Evolutionary conservation across 2,888 invertebrate genomes (phyloP).

Genomic region (Oxytorus armatus): DNA sequence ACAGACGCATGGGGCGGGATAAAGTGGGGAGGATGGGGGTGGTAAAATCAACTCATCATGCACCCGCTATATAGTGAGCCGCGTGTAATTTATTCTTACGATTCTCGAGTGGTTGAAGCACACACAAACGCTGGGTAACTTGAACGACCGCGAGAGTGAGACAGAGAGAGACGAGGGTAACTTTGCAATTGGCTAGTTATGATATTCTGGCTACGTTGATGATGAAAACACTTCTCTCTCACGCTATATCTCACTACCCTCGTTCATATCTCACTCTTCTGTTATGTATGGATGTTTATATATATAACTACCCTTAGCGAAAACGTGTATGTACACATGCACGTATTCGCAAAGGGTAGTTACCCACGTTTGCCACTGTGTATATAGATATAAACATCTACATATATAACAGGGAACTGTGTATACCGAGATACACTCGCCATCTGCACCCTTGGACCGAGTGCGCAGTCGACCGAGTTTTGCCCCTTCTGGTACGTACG

Average conservation of each 20-base stretch:
- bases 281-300: slow-evolving; percentile 3
- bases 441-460: slow-evolving; percentile 31
- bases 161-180: neutral
- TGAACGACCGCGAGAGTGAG: slow-evolving; percentile 5
- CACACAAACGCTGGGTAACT: neutral
- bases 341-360: slow-evolving; percentile 30
- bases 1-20: neutral
- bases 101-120: slow-evolving; percentile 14
- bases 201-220: slow-evolving; percentile 41
- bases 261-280: slow-evolving; percentile 14
- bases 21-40: too few relatives aligned
- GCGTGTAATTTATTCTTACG: slow-evolving; percentile 36
- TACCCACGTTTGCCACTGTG: slow-evolving; percentile 33
- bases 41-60: slow-evolving; percentile 15
- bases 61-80: neutral
- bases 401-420: neutral
- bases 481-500: slow-evolving; percentile 1
- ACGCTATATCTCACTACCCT: slow-evolving; percentile 10
- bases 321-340: slow-evolving; percentile 3
- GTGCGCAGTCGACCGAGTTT: slow-evolving; percentile 51
- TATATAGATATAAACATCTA: slow-evolving; percentile 15
- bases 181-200: slow-evolving; percentile 53
- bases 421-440: slow-evolving; percentile 30
- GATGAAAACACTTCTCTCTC: slow-evolving; percentile 45
- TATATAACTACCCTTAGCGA: slow-evolving; percentile 2